These are phyloP conservation scores for Thunnus thynnus DNA, from an alignment of 2,113 vertebrate genomes.

Conservation along the genomic window DNA sequence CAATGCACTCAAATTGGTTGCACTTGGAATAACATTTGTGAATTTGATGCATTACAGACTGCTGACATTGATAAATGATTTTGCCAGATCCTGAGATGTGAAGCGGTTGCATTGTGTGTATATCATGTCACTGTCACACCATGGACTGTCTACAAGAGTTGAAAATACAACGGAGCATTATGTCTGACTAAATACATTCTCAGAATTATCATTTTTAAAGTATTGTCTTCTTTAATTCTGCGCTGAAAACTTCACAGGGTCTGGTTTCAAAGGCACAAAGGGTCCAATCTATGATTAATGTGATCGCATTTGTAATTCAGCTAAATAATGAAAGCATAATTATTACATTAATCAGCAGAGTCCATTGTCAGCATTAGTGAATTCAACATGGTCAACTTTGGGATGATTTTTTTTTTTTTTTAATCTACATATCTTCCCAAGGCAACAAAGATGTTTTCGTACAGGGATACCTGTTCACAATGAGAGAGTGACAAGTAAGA, in stretches of 20 bases:
- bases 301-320: slow-evolving; percentile 77
- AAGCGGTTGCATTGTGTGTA: slow-evolving; percentile 8
- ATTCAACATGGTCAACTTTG: slow-evolving; percentile 53
- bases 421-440: slow-evolving; percentile 46
- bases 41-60: slow-evolving; percentile 34
- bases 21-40: slow-evolving; percentile 33
- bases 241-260: slow-evolving; percentile 29
- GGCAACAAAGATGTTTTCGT: slow-evolving; percentile 56
- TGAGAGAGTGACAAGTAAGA: slow-evolving; percentile 47
- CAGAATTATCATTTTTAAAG: slow-evolving; percentile 2
- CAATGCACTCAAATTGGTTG: slow-evolving; percentile 6
- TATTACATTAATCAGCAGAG: slow-evolving; percentile 78
- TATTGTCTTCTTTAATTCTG: slow-evolving; percentile 38
- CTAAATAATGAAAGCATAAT: slow-evolving; percentile 78
- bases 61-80: slow-evolving; percentile 27
- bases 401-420: neutral
- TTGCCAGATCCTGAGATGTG: slow-evolving; percentile 20
- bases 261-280: slow-evolving; percentile 46
- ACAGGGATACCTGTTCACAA: slow-evolving; percentile 64
- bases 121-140: neutral
- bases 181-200: neutral
- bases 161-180: neutral
- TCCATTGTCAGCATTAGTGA: slow-evolving; percentile 67
- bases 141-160: neutral
- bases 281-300: slow-evolving; percentile 75